phyloP scores from a whole-genome alignment of 2,797 vertebrate genomes.

The Moxostoma hubbsi region DNA sequence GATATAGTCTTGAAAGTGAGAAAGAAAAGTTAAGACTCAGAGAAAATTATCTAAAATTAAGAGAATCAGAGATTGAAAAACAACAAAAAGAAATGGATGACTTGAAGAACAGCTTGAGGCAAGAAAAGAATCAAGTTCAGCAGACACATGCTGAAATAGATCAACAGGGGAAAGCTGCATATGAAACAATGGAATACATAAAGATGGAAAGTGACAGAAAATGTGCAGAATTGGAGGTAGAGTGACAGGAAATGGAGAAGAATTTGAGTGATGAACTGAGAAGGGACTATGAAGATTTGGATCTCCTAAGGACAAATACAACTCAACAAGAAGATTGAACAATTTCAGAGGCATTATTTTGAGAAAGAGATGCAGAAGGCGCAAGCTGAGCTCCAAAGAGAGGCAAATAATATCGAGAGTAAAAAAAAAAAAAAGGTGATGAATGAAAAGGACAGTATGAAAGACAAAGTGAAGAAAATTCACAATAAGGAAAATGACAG shows the following conservation, averaged over 20 bases:
- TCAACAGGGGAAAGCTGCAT: not conserved
- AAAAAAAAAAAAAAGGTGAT: slow-evolving; percentile 22
- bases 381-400: slow-evolving; percentile 13
- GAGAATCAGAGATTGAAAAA: slow-evolving; percentile 18
- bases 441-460: slow-evolving; percentile 22
- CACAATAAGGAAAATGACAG: slow-evolving; percentile 3
- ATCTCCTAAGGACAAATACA: slow-evolving; percentile 5
- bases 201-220: not conserved
- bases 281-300: slow-evolving; percentile 15
- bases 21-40: slow-evolving; percentile 18
- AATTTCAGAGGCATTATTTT: slow-evolving; percentile 16
- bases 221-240: not conserved
- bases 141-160: slow-evolving; percentile 25
- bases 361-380: slow-evolving; percentile 12
- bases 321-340: slow-evolving; percentile 1
- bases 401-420: slow-evolving; percentile 17
- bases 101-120: slow-evolving; percentile 1
- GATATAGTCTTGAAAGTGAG: slow-evolving; percentile 10
- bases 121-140: slow-evolving; percentile 23
- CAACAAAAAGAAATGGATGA: slow-evolving; percentile 26
- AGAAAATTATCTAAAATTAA: slow-evolving; percentile 14
- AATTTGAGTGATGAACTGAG: not conserved
- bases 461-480: slow-evolving; percentile 22
- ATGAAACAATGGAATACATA: not conserved
- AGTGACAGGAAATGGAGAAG: slow-evolving; percentile 11